Evolutionary conservation across 2,113 vertebrate species (phyloP), one percentile per base, ranked within the genome.

Genomic region (Saccopteryx leptura): DNA sequence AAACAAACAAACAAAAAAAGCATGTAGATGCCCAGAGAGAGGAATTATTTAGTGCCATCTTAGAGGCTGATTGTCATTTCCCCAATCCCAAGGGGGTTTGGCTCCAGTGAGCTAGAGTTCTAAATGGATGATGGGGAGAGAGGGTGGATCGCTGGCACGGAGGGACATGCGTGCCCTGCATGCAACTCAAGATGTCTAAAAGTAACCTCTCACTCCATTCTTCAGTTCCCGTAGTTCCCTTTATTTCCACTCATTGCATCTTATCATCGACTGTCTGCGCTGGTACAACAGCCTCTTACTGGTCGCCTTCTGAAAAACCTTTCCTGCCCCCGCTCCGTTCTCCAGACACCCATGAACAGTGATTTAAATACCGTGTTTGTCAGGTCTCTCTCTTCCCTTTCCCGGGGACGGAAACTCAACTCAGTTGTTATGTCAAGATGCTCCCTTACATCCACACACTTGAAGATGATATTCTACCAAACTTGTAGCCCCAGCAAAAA

Each of bases 131-230:
- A 9, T 24, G 10, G n/a, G 5, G 28, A 31, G 50, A 28, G 21
- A 58, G 9, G 24, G 0, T 26, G 7, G 18, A 8, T 9, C 21
- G 0, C 4, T 4, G 18, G 19, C 7, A 21, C 1, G 2, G 18
- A 56, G 13, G 9, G 63, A 75, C 39, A 28, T 50, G 1, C 5
- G 2, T 19, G 31, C 58, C 65, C 23, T n/a, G 90, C 26, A 23
- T 7, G 21, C 21, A 58, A n/a, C 23, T 93, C 19, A 24, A n/a
- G 26, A 1, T 2, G 3, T 61, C 9, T 28, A 33, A 10, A 8
- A 7, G n/a, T 7, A 33, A 69, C 31, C 46, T 60, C 13, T 26
- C 3, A 75, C 33, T 39, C 50, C 15, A 7, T 56, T 56, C 24
- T 28, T 11, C 39, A 13, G 0, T 58, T 61, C 12, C 18, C 72